Percentiles rank a stretch among this genome's conserved stretches.
Evolutionary conservation across 2,888 invertebrate genomes (phyloP).

Genomic region (Ennomos fuscantarius): DNA sequence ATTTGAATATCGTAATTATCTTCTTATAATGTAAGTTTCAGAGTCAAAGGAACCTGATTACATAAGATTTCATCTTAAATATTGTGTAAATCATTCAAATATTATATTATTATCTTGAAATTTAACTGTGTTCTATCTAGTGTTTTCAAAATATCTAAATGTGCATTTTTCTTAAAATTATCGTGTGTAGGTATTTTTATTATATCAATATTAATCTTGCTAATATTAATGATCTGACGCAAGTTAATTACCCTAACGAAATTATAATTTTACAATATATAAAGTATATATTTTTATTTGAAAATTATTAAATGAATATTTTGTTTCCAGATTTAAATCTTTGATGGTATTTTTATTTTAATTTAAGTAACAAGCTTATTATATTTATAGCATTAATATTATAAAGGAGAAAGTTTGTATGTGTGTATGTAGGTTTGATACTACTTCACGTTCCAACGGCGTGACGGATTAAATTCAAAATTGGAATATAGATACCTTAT

Average conservation of each 20-base stretch:
- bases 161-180: slow-evolving; percentile 23
- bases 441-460: too few relatives aligned
- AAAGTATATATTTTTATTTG: not conserved
- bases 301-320: too few relatives aligned
- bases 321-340: too few relatives aligned
- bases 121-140: slow-evolving; percentile 50
- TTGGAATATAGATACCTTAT: too few relatives aligned
- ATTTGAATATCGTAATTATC: not conserved
- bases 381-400: too few relatives aligned
- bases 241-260: slow-evolving; percentile 57
- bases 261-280: not conserved
- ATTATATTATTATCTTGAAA: slow-evolving; percentile 13
- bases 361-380: too few relatives aligned
- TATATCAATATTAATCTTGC: slow-evolving; percentile 13
- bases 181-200: slow-evolving; percentile 23
- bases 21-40: slow-evolving; percentile 42
- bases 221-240: slow-evolving; percentile 61
- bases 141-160: slow-evolving; percentile 28
- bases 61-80: slow-evolving; percentile 47
- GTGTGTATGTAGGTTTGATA: too few relatives aligned
- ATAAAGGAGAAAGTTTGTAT: too few relatives aligned
- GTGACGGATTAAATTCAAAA: too few relatives aligned
- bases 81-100: slow-evolving; percentile 27
- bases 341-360: too few relatives aligned
- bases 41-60: slow-evolving; percentile 77